phyloP scores from a whole-genome alignment of 2,888 invertebrate genomes.

The Drosophila eohydei region DNA sequence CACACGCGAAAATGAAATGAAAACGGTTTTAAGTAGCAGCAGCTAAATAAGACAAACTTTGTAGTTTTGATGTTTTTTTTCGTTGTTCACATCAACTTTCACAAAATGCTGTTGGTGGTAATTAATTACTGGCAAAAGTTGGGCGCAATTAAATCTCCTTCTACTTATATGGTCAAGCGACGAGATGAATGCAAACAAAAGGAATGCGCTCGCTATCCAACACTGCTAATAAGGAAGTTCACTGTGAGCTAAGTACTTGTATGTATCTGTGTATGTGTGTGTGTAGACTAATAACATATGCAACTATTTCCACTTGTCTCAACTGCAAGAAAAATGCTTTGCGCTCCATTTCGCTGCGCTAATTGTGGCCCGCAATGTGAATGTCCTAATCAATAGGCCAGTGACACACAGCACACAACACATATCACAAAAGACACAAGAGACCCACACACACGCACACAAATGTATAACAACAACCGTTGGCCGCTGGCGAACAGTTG shows the following conservation, averaged over 20 bases:
- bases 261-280: not conserved
- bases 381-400: slow-evolving; percentile 73
- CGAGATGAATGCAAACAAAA: slow-evolving; percentile 13
- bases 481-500: slow-evolving; percentile 24
- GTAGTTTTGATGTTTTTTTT: slow-evolving; percentile 48
- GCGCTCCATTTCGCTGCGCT: slow-evolving; percentile 51
- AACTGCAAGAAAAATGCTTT: slow-evolving; percentile 30
- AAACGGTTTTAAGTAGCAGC: slow-evolving; percentile 47
- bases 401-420: slow-evolving; percentile 41
- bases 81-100: slow-evolving; percentile 72
- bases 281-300: slow-evolving; percentile 19
- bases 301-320: slow-evolving; percentile 23
- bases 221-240: slow-evolving; percentile 51
- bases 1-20: slow-evolving; percentile 72
- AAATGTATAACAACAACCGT: slow-evolving; percentile 24
- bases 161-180: slow-evolving; percentile 50
- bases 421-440: slow-evolving; percentile 4
- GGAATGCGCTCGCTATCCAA: slow-evolving; percentile 20
- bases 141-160: slow-evolving; percentile 51
- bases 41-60: slow-evolving; percentile 59
- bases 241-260: slow-evolving; percentile 21
- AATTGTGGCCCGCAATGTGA: slow-evolving; percentile 63
- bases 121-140: slow-evolving; percentile 70
- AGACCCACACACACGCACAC: not conserved
- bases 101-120: slow-evolving; percentile 56